phyloP scores from a whole-genome alignment of 2,888 invertebrate genomes.

The Scrobipalpa costella region DNA sequence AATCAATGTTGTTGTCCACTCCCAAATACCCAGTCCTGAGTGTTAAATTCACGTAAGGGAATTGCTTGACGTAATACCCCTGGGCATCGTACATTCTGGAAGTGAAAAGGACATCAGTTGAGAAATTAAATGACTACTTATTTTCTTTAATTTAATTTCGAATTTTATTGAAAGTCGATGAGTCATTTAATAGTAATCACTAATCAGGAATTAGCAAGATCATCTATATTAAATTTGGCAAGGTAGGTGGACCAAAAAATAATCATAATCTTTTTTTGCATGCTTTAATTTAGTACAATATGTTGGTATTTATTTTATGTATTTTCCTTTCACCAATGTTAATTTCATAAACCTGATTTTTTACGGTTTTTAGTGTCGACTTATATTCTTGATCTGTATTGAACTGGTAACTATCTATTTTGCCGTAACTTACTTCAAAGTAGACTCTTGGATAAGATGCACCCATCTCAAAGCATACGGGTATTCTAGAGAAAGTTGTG shows the following conservation, averaged over 20 bases:
- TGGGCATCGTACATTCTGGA: slow-evolving; percentile 52
- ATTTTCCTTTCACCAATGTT: too few relatives aligned
- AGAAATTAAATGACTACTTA: background rate
- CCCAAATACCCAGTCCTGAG: slow-evolving; percentile 54
- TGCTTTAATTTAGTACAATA: too few relatives aligned
- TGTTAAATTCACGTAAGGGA: slow-evolving; percentile 54
- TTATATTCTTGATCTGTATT: too few relatives aligned
- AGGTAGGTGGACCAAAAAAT: too few relatives aligned
- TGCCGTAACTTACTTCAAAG: slow-evolving; percentile 45
- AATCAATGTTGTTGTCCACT: slow-evolving; percentile 54
- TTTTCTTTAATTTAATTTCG: background rate
- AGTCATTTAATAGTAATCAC: too few relatives aligned
- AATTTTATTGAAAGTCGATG: too few relatives aligned
- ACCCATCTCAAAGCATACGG: slow-evolving; percentile 37
- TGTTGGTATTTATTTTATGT: too few relatives aligned
- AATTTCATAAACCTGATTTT: too few relatives aligned
- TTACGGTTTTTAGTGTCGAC: too few relatives aligned
- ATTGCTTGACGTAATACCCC: slow-evolving; percentile 49
- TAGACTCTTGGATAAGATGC: slow-evolving; percentile 33
- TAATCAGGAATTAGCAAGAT: too few relatives aligned
- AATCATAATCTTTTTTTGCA: too few relatives aligned
- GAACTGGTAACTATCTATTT: background rate
- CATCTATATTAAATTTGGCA: too few relatives aligned
- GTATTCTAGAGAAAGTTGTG: slow-evolving; percentile 50
- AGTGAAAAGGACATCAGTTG: slow-evolving; percentile 16